phyloP scores from a whole-genome alignment of 2,888 invertebrate species.

The Dione juno region DNA sequence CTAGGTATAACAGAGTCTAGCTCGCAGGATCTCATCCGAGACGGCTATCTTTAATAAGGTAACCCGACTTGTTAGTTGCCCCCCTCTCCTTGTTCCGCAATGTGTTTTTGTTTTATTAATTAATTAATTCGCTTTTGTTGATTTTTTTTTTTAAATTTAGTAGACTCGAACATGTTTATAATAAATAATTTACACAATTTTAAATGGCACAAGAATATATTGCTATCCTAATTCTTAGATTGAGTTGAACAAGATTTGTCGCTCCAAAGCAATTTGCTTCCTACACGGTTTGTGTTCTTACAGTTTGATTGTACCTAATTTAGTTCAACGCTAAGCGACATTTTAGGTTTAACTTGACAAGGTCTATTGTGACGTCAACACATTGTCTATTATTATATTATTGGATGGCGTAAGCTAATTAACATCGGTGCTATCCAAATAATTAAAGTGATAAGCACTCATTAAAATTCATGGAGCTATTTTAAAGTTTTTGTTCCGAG shows the following conservation, averaged over 20 bases:
- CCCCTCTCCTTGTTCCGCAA: conserved; percentile 35
- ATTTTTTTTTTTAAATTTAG: background rate
- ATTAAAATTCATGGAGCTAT: conserved; percentile 15
- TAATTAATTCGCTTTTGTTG: conserved; percentile 26
- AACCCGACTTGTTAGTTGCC: conserved; percentile 44
- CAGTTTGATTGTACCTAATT: conserved; percentile 25
- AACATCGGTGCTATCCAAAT: conserved; percentile 11
- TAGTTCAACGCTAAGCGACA: conserved; percentile 5
- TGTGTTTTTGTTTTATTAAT: conserved; percentile 37
- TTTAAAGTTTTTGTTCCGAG: background rate
- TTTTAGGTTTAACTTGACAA: conserved; percentile 18
- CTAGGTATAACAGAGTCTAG: conserved; percentile 60
- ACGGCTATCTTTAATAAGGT: conserved; percentile 51
- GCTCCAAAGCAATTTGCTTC: conserved; percentile 20
- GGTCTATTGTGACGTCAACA: conserved; percentile 26
- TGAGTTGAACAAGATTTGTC: background rate
- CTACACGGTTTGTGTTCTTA: conserved; percentile 25
- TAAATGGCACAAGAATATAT: background rate
- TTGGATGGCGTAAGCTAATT: conserved; percentile 23
- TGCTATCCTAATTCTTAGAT: background rate
- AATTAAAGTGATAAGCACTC: conserved; percentile 14
- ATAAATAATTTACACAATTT: background rate
- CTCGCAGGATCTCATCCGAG: conserved; percentile 58
- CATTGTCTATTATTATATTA: conserved; percentile 28
- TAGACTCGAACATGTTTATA: too few relatives aligned